Base-by-base conservation (phyloP, 2,888 invertebrate species). In the Empis stercorea region DNA sequence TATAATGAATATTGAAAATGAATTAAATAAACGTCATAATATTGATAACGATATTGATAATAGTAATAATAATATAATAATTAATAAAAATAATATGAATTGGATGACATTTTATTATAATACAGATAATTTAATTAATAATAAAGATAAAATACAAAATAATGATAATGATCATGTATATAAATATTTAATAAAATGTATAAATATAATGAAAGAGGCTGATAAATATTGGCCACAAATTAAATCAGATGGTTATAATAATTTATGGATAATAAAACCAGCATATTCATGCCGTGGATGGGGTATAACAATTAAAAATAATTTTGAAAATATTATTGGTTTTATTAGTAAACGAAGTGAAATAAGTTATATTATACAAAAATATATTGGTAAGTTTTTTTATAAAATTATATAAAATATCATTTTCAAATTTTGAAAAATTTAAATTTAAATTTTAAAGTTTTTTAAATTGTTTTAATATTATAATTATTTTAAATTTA, bases 221-320 rank as follows among this genome's bases (percentile, higher is more conserved):
- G 74, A 57, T 73, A 71, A 57, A 65, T 80, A 49, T 59, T 75
- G 76, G 58, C 78, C 80, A 0, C 76, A 76, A 59, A 59, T 82
- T 45, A 72, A 74, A 50, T 75, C 78, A 57, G 87, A 87, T 68
- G 88, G 88, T 1, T 74, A 74, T 52, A 75, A 79, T 61, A 87
- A 88, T 65, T 78, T 87, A 55, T 89, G 88, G 88, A 87, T 89
- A 52, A 74, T 89, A 47, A 89, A 89, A 63, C 87, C 88, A 27
- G 34, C n/a, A 13, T n/a, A 80, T 56, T 78, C 82, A 52, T 84
- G 84, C 20, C 73, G 86, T 61, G 88, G 88, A 0, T 9, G 17
- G 16, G 39, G 39, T 17, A 39, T 39, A 16, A 13, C 17, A 13
- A 17, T 39, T 13, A 13, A 17, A 17, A 39, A 23, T 17, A 13